Percentiles rank a stretch among this genome's conserved stretches.
Conservation (phyloP, 2,888 invertebrate genomes). For the Amphipyra tragopoginis region DNA sequence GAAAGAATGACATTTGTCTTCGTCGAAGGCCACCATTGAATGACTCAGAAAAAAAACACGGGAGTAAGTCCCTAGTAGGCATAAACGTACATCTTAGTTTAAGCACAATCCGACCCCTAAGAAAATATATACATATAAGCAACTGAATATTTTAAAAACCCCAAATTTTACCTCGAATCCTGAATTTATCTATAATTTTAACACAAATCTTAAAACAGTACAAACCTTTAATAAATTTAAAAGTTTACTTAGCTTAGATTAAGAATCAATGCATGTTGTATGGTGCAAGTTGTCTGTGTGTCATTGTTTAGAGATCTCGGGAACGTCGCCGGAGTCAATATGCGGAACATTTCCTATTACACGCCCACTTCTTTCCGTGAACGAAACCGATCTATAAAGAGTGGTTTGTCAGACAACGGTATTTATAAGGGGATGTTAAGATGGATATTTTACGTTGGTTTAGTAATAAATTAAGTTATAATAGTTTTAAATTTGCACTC, state of each 20-base stretch:
- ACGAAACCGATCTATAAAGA: conserved; percentile 71
- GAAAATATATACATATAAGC: no score
- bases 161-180: no score
- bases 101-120: no score
- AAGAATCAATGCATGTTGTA: conserved; percentile 58
- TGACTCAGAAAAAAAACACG: no score
- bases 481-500: not conserved
- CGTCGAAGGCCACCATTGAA: no score
- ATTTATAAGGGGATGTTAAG: not conserved
- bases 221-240: conserved; percentile 39
- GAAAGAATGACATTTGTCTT: no score
- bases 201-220: not conserved
- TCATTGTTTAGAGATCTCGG: conserved; percentile 88
- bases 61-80: no score
- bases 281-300: conserved; percentile 71
- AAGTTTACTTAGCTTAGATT: conserved; percentile 51
- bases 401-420: conserved; percentile 47
- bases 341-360: conserved; percentile 90
- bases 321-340: conserved; percentile 87
- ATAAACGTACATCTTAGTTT: no score
- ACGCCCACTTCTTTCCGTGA: conserved; percentile 88
- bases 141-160: no score
- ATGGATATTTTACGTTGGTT: not conserved
- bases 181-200: no score
- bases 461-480: not conserved